Evolutionary conservation across 2,888 invertebrate species (phyloP).

Genomic region (Nipponacmea schrenckii): DNA sequence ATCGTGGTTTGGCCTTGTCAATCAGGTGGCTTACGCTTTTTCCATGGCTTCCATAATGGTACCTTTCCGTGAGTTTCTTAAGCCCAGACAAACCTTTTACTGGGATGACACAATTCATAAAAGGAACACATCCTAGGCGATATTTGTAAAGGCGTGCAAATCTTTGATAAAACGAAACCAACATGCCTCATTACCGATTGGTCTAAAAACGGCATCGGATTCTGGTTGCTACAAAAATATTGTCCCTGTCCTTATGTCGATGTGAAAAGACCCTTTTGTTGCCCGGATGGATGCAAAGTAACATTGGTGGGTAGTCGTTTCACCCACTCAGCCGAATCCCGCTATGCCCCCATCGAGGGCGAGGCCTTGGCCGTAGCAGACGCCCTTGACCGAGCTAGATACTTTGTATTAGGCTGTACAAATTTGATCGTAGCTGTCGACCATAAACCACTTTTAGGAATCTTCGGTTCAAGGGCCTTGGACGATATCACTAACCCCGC

Average conservation of each 20-base stretch:
- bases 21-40: slow-evolving; percentile 44
- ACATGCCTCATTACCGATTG: slow-evolving; percentile 49
- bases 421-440: slow-evolving; percentile 32
- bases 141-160: slow-evolving; percentile 39
- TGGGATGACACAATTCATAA: slow-evolving; percentile 29
- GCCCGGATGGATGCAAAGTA: slow-evolving; percentile 33
- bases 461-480: slow-evolving; percentile 28
- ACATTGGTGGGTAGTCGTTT: too few species aligned
- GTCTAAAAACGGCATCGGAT: slow-evolving; percentile 39
- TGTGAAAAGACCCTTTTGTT: slow-evolving; percentile 31
- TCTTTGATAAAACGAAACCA: slow-evolving; percentile 40
- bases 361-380: slow-evolving; percentile 32
- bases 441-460: slow-evolving; percentile 32
- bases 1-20: slow-evolving; percentile 48
- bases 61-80: slow-evolving; percentile 39
- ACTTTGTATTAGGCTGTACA: slow-evolving; percentile 27
- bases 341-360: slow-evolving; percentile 16
- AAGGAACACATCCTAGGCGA: slow-evolving; percentile 34
- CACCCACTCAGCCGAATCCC: slow-evolving; percentile 30
- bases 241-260: slow-evolving; percentile 34
- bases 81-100: slow-evolving; percentile 28
- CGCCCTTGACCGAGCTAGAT: slow-evolving; percentile 26
- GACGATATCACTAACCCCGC: slow-evolving; percentile 32
- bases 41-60: slow-evolving; percentile 37
- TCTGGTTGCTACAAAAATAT: slow-evolving; percentile 43